These are phyloP conservation scores for Meiosimyza platycephala DNA, from an alignment of 2,888 invertebrate species.

Conservation along the genomic window DNA sequence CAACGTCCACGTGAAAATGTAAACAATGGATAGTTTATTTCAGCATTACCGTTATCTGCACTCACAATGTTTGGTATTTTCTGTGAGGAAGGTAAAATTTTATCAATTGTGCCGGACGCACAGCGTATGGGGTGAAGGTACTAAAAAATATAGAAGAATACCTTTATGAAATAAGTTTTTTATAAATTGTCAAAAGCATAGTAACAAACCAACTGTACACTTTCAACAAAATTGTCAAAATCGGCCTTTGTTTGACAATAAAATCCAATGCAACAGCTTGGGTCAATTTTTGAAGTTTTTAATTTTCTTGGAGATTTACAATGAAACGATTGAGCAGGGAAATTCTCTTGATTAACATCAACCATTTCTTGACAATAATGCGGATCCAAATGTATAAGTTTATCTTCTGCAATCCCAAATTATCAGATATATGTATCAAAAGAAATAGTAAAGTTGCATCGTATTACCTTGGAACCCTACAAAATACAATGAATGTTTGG, in stretches of 20 bases:
- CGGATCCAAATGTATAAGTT: constrained; percentile 91
- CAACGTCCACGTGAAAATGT: constrained; percentile 81
- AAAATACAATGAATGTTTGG: constrained; percentile 93
- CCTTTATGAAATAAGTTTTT: neutral
- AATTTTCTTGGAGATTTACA: constrained; percentile 88
- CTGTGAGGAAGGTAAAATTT: constrained; percentile 34
- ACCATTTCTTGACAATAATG: constrained; percentile 94
- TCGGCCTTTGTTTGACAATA: constrained; percentile 82
- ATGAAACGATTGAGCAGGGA: constrained; percentile 83
- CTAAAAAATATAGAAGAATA: constrained; percentile 57
- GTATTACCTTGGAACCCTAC: constrained; percentile 85
- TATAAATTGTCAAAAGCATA: neutral
- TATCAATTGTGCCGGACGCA: constrained; percentile 58
- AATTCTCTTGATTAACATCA: constrained; percentile 83
- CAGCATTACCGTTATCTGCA: constrained; percentile 56
- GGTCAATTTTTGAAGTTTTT: constrained; percentile 88
- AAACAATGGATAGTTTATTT: constrained; percentile 82
- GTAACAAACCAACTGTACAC: constrained; percentile 73
- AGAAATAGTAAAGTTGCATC: constrained; percentile 16
- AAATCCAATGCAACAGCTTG: constrained; percentile 92
- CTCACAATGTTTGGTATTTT: constrained; percentile 38
- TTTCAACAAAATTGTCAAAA: constrained; percentile 80
- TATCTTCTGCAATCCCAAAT: constrained; percentile 75
- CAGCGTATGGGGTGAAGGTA: constrained; percentile 69
- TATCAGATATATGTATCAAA: constrained; percentile 12